Evolutionary conservation across 2,797 vertebrate genomes (phyloP).

Genomic region (Gouania willdenowi): DNA sequence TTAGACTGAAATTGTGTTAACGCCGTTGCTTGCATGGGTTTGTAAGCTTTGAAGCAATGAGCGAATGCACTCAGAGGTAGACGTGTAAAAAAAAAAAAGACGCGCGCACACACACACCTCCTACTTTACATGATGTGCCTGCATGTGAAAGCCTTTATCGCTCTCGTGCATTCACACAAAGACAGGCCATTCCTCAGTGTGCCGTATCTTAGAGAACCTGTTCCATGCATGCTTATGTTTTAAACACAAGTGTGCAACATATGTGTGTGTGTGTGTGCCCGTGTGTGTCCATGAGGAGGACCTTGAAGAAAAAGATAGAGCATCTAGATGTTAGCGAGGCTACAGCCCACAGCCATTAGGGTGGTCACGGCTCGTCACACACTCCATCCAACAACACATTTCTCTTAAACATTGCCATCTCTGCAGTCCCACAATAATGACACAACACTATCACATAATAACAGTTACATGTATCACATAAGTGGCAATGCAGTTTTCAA

Average conservation of each 20-base stretch:
- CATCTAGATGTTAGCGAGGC: constrained; percentile 34
- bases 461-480: too few species aligned
- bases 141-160: too few species aligned
- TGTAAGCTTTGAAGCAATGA: background rate
- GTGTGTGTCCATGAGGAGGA: background rate
- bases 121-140: too few species aligned
- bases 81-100: too few species aligned
- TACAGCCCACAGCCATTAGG: constrained; percentile 31
- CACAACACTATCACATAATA: too few species aligned
- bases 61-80: too few species aligned
- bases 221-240: background rate
- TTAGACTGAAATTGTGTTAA: constrained; percentile 12
- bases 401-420: too few species aligned
- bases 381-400: constrained; percentile 13
- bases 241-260: too few species aligned
- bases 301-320: constrained; percentile 30
- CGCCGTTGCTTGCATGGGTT: background rate
- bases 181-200: constrained; percentile 54
- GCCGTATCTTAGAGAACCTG: constrained; percentile 31
- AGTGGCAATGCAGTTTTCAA: too few species aligned
- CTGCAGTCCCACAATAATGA: too few species aligned
- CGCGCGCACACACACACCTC: constrained; percentile 18
- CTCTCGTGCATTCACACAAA: constrained; percentile 16
- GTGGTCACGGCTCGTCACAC: constrained; percentile 8
- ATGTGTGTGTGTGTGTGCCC: background rate